phyloP scores from a whole-genome alignment of 2,113 vertebrate species.

The Lophochroa leadbeateri region DNA sequence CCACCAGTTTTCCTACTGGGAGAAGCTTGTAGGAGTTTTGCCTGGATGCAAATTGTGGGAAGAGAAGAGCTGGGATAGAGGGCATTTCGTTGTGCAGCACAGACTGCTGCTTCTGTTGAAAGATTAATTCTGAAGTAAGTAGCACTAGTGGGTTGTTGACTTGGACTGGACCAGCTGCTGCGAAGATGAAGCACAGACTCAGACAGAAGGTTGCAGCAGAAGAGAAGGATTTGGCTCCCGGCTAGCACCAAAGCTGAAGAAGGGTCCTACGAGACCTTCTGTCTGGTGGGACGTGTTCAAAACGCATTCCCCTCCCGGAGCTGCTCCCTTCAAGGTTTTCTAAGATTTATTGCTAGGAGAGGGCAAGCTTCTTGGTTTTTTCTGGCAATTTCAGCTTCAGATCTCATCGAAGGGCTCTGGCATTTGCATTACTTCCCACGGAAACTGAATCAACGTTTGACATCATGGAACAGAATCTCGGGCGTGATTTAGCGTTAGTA shows the following conservation, averaged over 20 bases:
- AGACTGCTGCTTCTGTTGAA: not conserved
- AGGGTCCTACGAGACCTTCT: not conserved
- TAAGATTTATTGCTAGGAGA: not conserved
- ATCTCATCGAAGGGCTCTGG: slow-evolving; percentile 33
- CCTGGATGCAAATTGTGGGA: not conserved
- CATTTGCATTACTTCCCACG: slow-evolving; percentile 67
- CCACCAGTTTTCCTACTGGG: not conserved
- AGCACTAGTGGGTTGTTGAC: not conserved
- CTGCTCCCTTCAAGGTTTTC: not conserved
- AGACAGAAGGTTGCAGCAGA: not conserved
- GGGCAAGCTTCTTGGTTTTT: not conserved
- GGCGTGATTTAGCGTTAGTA: slow-evolving; percentile 59
- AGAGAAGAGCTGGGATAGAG: not conserved
- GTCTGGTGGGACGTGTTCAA: not conserved
- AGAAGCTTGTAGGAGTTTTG: not conserved
- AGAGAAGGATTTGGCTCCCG: not conserved
- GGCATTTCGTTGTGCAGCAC: rapidly evolving
- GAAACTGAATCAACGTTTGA: slow-evolving; percentile 70
- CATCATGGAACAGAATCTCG: slow-evolving; percentile 60
- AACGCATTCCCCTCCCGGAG: not conserved
- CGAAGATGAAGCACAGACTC: not conserved
- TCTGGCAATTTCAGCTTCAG: not conserved
- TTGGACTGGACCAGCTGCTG: not conserved
- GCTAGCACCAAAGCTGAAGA: not conserved
- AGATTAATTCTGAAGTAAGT: not conserved